These are phyloP conservation scores for Halictus rubicundus DNA, from an alignment of 1,140 invertebrate genomes.

Conservation along the genomic window DNA sequence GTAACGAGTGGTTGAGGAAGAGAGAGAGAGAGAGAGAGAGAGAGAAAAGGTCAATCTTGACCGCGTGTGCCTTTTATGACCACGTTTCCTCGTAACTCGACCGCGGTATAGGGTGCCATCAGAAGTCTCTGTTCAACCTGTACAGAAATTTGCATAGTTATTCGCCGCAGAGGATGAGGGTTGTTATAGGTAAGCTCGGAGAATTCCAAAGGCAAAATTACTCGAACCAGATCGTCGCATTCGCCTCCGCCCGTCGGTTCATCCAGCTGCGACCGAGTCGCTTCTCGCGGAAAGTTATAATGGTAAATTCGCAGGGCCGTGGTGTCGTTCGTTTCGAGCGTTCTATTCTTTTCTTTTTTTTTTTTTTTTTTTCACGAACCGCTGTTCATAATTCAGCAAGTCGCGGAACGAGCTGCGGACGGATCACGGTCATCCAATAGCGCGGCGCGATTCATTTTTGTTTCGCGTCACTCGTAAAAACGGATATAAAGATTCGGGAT, in stretches of 20 bases:
- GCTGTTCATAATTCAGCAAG: slow-evolving; percentile 7
- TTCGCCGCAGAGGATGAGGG: slow-evolving; percentile 63
- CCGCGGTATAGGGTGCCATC: slow-evolving; percentile 43
- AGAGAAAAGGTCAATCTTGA: slow-evolving; percentile 47
- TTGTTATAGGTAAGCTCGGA: slow-evolving; percentile 63
- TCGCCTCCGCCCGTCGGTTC: not conserved
- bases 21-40: not conserved
- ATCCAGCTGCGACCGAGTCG: not conserved
- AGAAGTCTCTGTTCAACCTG: slow-evolving; percentile 60
- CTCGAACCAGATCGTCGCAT: slow-evolving; percentile 26
- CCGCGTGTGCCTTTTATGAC: slow-evolving; percentile 46
- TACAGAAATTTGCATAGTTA: slow-evolving; percentile 73
- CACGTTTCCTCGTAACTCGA: slow-evolving; percentile 42
- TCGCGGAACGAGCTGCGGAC: not conserved
- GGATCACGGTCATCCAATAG: slow-evolving; percentile 9
- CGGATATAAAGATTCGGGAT: slow-evolving; percentile 12
- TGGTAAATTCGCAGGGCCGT: not conserved
- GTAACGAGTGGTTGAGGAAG: slow-evolving; percentile 24
- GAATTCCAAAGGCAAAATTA: slow-evolving; percentile 62
- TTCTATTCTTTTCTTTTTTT: no score
- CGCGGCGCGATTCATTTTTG: not conserved
- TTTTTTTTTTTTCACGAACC: not conserved
- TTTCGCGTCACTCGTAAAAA: not conserved
- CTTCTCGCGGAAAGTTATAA: slow-evolving; percentile 18
- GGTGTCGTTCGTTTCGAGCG: not conserved